Conservation (phyloP, 2,888 invertebrate species). For the Leptura quadrifasciata region DNA sequence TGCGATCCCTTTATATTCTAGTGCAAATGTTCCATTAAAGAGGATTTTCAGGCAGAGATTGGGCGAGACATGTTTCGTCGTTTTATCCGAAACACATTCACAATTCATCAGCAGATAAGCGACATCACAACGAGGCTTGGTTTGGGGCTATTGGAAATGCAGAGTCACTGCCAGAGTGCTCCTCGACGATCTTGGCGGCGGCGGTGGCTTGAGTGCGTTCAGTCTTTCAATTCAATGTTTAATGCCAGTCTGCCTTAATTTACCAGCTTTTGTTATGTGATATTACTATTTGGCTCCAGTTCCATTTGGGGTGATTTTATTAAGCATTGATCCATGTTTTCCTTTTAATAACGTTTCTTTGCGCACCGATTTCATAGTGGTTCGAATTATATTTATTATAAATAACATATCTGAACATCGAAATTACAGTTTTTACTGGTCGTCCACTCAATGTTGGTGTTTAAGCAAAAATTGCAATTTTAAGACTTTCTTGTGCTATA, state of each 20-base stretch:
- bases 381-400: conserved; percentile 49
- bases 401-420: too few species aligned
- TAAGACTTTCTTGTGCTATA: too few species aligned
- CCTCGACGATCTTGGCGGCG: conserved; percentile 25
- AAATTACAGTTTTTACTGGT: too few species aligned
- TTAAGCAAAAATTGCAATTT: too few species aligned
- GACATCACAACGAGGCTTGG: conserved; percentile 35
- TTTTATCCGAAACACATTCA: conserved; percentile 44
- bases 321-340: conserved; percentile 53
- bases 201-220: conserved; percentile 38
- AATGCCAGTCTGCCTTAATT: conserved; percentile 44
- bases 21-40: conserved; percentile 53
- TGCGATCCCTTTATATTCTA: conserved; percentile 47
- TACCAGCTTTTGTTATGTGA: conserved; percentile 50
- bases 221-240: conserved; percentile 45
- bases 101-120: conserved; percentile 35
- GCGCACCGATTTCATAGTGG: conserved; percentile 46
- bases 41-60: conserved; percentile 49
- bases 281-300: conserved; percentile 48
- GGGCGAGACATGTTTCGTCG: conserved; percentile 44
- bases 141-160: conserved; percentile 48
- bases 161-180: conserved; percentile 49
- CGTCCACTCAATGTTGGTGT: too few species aligned
- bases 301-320: conserved; percentile 52
- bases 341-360: conserved; percentile 57